Conservation (phyloP, 2,113 vertebrate species). For the Dolichallabes microphthalmus region DNA sequence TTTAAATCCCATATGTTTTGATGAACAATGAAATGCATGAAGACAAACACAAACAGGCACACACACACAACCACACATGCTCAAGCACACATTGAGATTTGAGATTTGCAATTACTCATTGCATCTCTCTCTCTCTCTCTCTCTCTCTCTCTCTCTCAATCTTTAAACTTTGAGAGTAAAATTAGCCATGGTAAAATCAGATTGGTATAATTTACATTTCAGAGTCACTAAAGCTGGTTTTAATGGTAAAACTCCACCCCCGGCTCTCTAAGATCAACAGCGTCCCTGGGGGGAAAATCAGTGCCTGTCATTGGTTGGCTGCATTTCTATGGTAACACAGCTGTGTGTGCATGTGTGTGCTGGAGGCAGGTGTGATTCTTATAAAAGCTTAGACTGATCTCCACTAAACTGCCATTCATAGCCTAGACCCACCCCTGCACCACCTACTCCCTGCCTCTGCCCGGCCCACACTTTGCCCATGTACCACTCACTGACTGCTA, state of each 20-base stretch:
- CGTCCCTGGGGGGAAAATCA: slow-evolving; percentile 52
- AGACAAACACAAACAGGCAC: not conserved
- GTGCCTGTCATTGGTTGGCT: slow-evolving; percentile 49
- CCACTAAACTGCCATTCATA: slow-evolving; percentile 22
- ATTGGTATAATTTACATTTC: slow-evolving; percentile 47
- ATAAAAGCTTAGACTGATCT: not conserved
- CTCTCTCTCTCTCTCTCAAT: not conserved
- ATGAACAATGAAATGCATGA: not conserved
- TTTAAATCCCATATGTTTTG: not conserved
- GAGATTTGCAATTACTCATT: no score
- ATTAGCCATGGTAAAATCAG: slow-evolving; percentile 13
- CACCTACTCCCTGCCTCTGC: not conserved
- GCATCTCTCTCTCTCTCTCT: slow-evolving; percentile 18
- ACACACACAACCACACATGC: not conserved
- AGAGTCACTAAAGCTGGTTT: slow-evolving; percentile 39
- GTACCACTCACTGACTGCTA: not conserved
- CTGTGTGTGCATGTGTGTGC: slow-evolving; percentile 28
- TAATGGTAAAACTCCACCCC: slow-evolving; percentile 28
- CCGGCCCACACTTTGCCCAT: not conserved
- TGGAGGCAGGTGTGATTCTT: slow-evolving; percentile 25
- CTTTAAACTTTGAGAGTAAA: slow-evolving; percentile 22
- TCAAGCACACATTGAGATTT: not conserved
- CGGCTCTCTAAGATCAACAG: slow-evolving; percentile 32
- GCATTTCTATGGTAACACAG: slow-evolving; percentile 54
- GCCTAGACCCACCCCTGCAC: not conserved